Evolutionary conservation across 1,140 invertebrate genomes (phyloP).

Genomic region (Dolichoris vasculosae): DNA sequence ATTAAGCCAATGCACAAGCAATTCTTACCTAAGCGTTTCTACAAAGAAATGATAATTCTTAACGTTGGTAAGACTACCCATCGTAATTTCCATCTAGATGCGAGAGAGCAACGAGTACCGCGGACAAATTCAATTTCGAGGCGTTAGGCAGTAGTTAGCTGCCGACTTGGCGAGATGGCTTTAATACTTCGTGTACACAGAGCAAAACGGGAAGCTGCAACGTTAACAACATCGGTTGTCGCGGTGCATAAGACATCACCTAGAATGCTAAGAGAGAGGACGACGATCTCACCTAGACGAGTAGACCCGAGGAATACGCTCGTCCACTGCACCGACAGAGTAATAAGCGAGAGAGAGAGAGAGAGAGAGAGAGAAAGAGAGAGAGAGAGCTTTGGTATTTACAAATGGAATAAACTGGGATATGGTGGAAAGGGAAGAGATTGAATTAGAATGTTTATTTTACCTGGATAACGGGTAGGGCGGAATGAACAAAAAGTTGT

Average conservation of each 20-base stretch:
- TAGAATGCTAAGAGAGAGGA: neutral
- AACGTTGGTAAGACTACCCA: slow-evolving; percentile 48
- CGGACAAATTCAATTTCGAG: slow-evolving; percentile 39
- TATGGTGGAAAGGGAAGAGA: neutral
- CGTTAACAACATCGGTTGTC: slow-evolving; percentile 40
- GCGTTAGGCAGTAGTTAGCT: slow-evolving; percentile 39
- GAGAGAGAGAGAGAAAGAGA: neutral
- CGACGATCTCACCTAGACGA: neutral
- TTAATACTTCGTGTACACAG: slow-evolving; percentile 39
- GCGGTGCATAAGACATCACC: slow-evolving; percentile 35
- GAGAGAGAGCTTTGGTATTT: neutral
- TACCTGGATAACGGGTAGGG: neutral
- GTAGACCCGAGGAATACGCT: neutral
- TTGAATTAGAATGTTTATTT: slow-evolving; percentile 37
- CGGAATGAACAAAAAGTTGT: neutral
- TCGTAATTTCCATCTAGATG: slow-evolving; percentile 50
- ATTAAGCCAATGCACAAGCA: neutral
- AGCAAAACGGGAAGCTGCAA: neutral
- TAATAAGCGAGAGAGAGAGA: slow-evolving; percentile 11
- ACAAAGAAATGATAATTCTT: slow-evolving; percentile 50
- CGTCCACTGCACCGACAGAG: neutral
- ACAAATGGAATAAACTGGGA: neutral
- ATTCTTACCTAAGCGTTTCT: slow-evolving; percentile 15
- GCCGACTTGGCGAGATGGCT: slow-evolving; percentile 28
- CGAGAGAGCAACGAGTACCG: slow-evolving; percentile 29